Conservation (phyloP, 2,797 vertebrate species). For the Cyclura pinguis region DNA sequence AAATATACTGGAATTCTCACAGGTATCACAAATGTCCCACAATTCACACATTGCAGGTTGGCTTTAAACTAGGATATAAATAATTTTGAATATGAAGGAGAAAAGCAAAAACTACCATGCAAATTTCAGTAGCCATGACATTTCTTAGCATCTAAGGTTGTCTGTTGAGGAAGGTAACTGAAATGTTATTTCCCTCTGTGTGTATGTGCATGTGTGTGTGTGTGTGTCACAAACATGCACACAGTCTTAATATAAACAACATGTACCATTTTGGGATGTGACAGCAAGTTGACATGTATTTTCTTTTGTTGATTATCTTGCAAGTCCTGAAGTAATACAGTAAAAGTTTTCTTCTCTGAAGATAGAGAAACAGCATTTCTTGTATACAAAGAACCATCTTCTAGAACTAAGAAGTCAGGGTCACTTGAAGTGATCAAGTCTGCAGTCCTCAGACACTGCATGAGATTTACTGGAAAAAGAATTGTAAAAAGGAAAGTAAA, state of each 20-base stretch:
- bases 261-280: constrained; percentile 46
- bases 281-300: constrained; percentile 79
- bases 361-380: constrained; percentile 71
- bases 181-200: neutral
- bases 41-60: no score
- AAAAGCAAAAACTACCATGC: neutral
- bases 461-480: constrained; percentile 78
- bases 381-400: constrained; percentile 80
- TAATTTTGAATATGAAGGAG: neutral
- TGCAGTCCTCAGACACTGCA: constrained; percentile 74
- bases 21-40: no score
- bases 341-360: constrained; percentile 78
- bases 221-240: no score
- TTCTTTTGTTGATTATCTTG: constrained; percentile 65
- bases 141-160: neutral
- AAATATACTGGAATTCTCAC: no score
- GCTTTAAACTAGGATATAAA: neutral
- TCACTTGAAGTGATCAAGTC: constrained; percentile 72
- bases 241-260: neutral
- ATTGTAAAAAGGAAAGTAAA: constrained; percentile 39
- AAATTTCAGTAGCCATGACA: neutral
- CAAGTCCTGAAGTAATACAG: constrained; percentile 74
- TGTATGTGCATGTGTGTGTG: no score
- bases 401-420: constrained; percentile 76
- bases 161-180: neutral